These are phyloP conservation scores for Cuculus canorus DNA, from an alignment of 2,797 vertebrate species.

Conservation along the genomic window DNA sequence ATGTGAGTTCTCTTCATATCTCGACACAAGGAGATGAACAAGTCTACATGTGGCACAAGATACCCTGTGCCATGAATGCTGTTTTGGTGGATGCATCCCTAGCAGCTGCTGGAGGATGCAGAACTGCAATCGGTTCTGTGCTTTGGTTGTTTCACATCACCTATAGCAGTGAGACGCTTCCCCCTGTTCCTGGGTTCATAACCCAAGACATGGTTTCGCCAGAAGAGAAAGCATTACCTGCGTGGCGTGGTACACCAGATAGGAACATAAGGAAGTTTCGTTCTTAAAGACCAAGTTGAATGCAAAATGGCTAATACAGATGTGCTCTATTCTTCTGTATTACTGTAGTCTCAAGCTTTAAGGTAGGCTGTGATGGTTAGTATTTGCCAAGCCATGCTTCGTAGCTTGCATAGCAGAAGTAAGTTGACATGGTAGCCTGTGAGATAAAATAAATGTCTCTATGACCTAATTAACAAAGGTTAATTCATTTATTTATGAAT, in stretches of 20 bases:
- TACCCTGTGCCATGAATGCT: not conserved
- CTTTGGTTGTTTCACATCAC: not conserved
- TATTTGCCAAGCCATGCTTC: not conserved
- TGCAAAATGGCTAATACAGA: not conserved
- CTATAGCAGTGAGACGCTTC: not conserved
- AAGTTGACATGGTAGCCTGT: rapidly evolving
- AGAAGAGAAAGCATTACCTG: not conserved
- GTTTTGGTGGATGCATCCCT: not conserved
- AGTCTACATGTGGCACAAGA: not conserved
- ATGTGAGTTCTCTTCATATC: not conserved
- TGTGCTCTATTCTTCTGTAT: not conserved
- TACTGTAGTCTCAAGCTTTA: not conserved
- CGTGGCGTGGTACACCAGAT: rapidly evolving
- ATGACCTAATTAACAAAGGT: not conserved
- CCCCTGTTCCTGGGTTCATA: not conserved
- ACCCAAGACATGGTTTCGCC: not conserved
- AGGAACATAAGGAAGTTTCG: not conserved
- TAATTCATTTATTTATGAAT: not conserved
- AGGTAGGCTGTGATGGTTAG: not conserved
- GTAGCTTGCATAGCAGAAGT: not conserved
- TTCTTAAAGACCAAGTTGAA: not conserved
- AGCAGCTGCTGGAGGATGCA: not conserved
- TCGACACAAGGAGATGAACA: not conserved
- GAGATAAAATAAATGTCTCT: not conserved
- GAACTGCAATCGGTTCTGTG: not conserved